These are phyloP conservation scores for Drosophila busckii DNA, from an alignment of 1,140 invertebrate species.

Conservation along the genomic window DNA sequence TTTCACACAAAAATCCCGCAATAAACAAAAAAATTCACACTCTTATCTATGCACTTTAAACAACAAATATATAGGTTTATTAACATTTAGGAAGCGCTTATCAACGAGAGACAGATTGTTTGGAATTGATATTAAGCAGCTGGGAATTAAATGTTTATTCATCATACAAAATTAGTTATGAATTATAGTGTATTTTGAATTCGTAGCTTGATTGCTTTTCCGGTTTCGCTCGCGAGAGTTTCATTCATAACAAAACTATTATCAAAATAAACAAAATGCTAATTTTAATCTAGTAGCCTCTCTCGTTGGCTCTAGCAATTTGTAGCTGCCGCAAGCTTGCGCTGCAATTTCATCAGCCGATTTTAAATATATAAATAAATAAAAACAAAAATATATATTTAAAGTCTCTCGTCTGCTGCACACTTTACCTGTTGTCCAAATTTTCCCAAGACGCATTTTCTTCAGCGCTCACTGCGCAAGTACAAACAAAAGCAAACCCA, in stretches of 20 bases:
- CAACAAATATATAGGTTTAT: neutral
- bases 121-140: neutral
- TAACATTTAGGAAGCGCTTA: neutral
- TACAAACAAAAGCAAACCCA: slow-evolving; percentile 41
- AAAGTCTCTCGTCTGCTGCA: slow-evolving; percentile 4
- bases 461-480: slow-evolving; percentile 46
- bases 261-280: slow-evolving; percentile 38
- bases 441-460: slow-evolving; percentile 63
- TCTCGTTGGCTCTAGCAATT: too few relatives aligned
- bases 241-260: slow-evolving; percentile 65
- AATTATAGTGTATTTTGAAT: neutral
- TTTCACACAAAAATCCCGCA: too few relatives aligned
- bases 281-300: too few relatives aligned
- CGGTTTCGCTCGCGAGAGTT: slow-evolving; percentile 12
- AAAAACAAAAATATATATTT: slow-evolving; percentile 31
- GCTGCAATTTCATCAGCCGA: slow-evolving; percentile 67
- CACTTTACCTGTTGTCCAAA: slow-evolving; percentile 8
- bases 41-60: too few relatives aligned
- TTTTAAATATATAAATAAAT: slow-evolving; percentile 34
- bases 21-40: too few relatives aligned
- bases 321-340: slow-evolving; percentile 40
- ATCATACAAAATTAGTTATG: neutral
- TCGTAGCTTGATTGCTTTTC: neutral
- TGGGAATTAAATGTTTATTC: too few relatives aligned
- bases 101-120: neutral